These are phyloP conservation scores for Cephonodes hylas DNA, from an alignment of 2,888 invertebrate species.

Conservation along the genomic window DNA sequence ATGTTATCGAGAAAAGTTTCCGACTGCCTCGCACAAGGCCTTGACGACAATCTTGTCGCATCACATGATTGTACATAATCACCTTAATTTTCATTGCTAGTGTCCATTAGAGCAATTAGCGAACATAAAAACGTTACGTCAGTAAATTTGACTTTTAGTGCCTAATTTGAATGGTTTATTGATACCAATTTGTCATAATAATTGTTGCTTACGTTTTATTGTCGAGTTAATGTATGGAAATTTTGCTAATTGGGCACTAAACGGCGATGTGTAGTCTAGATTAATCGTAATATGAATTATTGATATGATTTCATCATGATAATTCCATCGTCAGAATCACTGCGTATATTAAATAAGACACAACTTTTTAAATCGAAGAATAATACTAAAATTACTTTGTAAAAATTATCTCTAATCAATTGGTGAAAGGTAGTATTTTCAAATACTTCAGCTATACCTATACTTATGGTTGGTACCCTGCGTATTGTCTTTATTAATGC, in stretches of 20 bases:
- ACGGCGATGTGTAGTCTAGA: constrained; percentile 17
- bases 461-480: too few relatives aligned
- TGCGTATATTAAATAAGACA: neutral
- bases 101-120: too few relatives aligned
- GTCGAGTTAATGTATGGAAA: constrained; percentile 38
- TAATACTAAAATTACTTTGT: neutral
- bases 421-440: too few relatives aligned
- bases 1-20: too few relatives aligned
- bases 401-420: too few relatives aligned
- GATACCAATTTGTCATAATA: constrained; percentile 19
- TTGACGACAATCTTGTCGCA: too few relatives aligned
- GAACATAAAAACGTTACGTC: neutral
- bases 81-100: too few relatives aligned
- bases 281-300: neutral
- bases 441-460: too few relatives aligned
- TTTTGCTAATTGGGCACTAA: constrained; percentile 46
- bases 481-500: too few relatives aligned
- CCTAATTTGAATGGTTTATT: neutral
- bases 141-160: neutral
- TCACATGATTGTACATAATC: too few relatives aligned
- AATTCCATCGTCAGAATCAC: neutral
- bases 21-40: too few relatives aligned
- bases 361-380: too few relatives aligned
- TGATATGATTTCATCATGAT: neutral
- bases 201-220: constrained; percentile 28